phyloP scores from a whole-genome alignment of 2,797 vertebrate genomes.

The Sebastolobus altivelis region DNA sequence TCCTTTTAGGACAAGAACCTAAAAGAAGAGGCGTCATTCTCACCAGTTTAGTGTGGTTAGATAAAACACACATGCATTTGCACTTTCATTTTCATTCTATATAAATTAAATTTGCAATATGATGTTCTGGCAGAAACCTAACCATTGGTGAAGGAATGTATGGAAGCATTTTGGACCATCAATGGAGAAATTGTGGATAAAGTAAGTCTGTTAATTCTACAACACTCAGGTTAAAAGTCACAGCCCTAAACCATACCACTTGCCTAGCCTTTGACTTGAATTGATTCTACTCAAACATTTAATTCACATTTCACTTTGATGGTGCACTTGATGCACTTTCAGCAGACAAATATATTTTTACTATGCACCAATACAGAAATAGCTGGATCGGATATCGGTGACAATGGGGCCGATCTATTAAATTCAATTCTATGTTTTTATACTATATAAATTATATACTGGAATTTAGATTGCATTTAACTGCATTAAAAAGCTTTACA shows the following conservation, averaged over 20 bases:
- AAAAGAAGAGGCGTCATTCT: slow-evolving; percentile 1
- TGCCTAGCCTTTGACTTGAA: background rate
- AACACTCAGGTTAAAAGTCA: background rate
- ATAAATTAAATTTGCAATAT: background rate
- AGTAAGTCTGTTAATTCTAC: background rate
- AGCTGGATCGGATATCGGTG: no score
- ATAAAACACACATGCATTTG: background rate
- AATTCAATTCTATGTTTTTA: no score
- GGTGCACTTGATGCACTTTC: background rate
- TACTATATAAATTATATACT: no score
- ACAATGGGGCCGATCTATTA: no score
- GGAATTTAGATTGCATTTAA: no score
- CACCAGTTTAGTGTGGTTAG: background rate
- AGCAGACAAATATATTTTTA: background rate
- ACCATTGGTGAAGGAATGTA: background rate
- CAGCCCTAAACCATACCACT: background rate
- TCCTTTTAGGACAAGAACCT: slow-evolving; percentile 17
- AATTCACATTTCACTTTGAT: background rate
- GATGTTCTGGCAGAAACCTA: background rate
- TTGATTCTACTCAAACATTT: background rate
- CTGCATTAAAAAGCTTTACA: no score
- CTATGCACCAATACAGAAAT: no score
- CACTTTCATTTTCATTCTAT: background rate
- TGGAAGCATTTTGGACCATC: background rate
- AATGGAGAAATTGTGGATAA: background rate